Percentiles rank a stretch among this genome's conserved stretches.
phyloP scores from a whole-genome alignment of 1,140 invertebrate genomes.

The Pogonognathellus flavescens region DNA sequence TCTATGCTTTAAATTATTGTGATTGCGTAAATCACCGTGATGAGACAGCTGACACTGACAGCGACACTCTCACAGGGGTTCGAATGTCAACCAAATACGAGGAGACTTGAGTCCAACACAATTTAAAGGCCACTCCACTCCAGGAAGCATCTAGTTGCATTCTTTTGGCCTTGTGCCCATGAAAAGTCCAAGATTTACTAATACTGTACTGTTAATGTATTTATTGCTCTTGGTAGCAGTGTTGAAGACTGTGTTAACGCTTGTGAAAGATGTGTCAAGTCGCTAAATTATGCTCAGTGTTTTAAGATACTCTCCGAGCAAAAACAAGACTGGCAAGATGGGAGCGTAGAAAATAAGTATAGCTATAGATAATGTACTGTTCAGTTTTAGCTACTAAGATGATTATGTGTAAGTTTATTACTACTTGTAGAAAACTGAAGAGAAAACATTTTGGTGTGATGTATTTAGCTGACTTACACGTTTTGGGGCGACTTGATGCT shows the following conservation, averaged over 20 bases:
- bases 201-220: constrained; percentile 33
- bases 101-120: not conserved
- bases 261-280: constrained; percentile 16
- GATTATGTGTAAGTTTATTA: not conserved
- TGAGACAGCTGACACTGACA: not conserved
- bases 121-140: not conserved
- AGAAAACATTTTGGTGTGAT: constrained; percentile 11
- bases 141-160: constrained; percentile 17
- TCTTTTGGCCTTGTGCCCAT: constrained; percentile 29
- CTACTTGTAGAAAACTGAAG: constrained; percentile 3
- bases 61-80: not conserved
- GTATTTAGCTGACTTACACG: not conserved
- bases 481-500: constrained; percentile 29
- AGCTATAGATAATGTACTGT: not conserved
- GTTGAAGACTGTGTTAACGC: not conserved
- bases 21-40: constrained; percentile 8
- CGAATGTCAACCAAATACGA: not conserved
- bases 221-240: not conserved
- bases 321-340: constrained; percentile 42
- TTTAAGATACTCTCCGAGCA: not conserved
- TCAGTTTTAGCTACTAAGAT: not conserved
- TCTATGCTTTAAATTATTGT: not conserved
- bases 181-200: not conserved
- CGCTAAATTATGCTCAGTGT: constrained; percentile 15
- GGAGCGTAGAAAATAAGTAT: constrained; percentile 5